A percentile compares a stretch with the other conserved stretches of the same genome.
Conservation (phyloP, 2,797 vertebrate species). For the Carcharodon carcharias region DNA sequence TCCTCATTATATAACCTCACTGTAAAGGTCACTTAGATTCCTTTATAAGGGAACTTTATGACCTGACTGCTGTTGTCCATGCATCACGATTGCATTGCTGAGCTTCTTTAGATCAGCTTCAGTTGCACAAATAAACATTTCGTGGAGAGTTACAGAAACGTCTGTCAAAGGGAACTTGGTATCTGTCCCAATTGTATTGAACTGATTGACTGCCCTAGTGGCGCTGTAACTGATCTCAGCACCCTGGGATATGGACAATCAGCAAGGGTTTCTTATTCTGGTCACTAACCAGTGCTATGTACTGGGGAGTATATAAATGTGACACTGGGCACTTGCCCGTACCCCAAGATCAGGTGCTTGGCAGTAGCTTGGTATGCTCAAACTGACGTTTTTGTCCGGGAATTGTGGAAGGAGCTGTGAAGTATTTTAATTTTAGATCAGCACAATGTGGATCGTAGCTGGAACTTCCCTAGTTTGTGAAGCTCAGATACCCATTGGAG, state of each 20-base stretch:
- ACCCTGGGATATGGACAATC: not conserved
- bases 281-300: no score
- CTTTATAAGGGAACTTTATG: not conserved
- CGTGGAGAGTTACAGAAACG: not conserved
- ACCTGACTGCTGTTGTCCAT: not conserved
- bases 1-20: not conserved
- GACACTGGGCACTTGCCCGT: not conserved
- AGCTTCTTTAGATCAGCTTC: not conserved
- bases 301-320: not conserved
- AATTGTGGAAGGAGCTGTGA: not conserved
- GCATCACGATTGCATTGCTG: not conserved
- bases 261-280: not conserved
- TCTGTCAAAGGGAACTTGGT: not conserved
- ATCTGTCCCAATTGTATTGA: not conserved
- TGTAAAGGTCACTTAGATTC: not conserved
- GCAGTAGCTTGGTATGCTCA: not conserved
- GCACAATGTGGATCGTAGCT: not conserved
- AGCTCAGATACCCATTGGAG: not conserved
- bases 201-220: not conserved
- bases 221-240: not conserved
- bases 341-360: not conserved
- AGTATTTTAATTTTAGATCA: not conserved
- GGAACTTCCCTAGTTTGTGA: not conserved
- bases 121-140: not conserved
- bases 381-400: not conserved